phyloP scores from a whole-genome alignment of 1,140 invertebrate species.

The Anastrepha obliqua region DNA sequence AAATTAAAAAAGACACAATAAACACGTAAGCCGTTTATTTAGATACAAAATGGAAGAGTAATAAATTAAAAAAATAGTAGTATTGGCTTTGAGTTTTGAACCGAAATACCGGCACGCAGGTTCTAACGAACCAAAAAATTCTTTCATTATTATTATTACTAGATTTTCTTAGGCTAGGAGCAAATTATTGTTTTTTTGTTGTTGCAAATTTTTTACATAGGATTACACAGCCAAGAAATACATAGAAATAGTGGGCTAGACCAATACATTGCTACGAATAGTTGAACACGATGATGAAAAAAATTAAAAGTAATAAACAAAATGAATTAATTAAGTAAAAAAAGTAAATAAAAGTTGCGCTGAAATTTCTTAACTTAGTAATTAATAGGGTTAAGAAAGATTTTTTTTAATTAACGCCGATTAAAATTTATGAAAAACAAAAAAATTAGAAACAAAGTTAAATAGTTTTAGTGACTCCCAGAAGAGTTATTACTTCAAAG shows the following conservation, averaged over 20 bases:
- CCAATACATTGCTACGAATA: constrained; percentile 22
- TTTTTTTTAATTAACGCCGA: constrained; percentile 44
- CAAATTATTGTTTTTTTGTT: constrained; percentile 2
- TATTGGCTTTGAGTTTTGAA: constrained; percentile 8
- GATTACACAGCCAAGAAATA: constrained; percentile 5
- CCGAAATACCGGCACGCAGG: neutral
- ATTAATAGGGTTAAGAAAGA: neutral
- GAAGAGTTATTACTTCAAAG: neutral
- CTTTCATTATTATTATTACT: neutral
- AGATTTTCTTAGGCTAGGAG: constrained; percentile 37
- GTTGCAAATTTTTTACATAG: constrained; percentile 50
- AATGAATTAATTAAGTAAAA: neutral
- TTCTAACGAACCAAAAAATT: neutral
- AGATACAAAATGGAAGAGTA: neutral
- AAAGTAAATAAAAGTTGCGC: constrained; percentile 7
- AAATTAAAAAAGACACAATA: constrained; percentile 25
- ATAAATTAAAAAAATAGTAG: neutral
- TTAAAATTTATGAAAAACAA: neutral
- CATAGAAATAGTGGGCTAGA: neutral
- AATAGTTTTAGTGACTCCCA: constrained; percentile 44
- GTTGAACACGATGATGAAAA: neutral
- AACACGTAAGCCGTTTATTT: neutral
- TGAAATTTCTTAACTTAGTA: constrained; percentile 43
- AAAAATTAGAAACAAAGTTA: constrained; percentile 18
- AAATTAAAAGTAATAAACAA: neutral